A percentile compares a stretch with the other conserved stretches of the same genome.
phyloP scores from a whole-genome alignment of 1,140 invertebrate genomes.

The Melitaea cinxia region DNA sequence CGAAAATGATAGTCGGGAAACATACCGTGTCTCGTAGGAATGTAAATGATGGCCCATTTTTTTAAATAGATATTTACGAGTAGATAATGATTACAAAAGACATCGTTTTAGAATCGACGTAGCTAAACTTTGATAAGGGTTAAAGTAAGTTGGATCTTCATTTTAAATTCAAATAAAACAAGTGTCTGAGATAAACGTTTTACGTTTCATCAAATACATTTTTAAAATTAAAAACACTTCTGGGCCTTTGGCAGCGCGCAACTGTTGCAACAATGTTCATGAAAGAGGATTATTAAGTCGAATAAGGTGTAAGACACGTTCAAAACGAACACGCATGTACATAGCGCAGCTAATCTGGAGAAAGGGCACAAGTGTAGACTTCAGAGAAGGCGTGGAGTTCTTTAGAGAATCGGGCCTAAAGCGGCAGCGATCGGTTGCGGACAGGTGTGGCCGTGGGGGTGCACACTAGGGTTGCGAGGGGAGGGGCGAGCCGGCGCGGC shows the following conservation, averaged over 20 bases:
- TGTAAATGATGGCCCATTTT: constrained; percentile 13
- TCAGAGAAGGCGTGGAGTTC: no score
- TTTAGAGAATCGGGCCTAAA: no score
- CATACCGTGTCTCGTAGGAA: background rate
- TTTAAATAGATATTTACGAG: background rate
- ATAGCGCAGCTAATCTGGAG: constrained; percentile 46
- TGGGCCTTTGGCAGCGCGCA: constrained; percentile 1
- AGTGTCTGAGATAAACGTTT: background rate
- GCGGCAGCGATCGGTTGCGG: constrained; percentile 9
- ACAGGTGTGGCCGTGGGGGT: constrained; percentile 57
- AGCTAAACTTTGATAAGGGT: background rate
- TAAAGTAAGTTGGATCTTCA: background rate
- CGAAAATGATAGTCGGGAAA: background rate
- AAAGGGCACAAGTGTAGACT: constrained; percentile 30
- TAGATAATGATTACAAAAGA: constrained; percentile 1
- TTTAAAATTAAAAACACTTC: background rate
- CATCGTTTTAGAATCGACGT: background rate
- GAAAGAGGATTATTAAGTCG: constrained; percentile 52
- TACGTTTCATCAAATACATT: background rate
- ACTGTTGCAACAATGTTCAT: constrained; percentile 32
- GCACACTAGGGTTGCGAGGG: constrained; percentile 41
- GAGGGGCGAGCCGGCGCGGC: constrained; percentile 49
- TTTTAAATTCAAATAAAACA: background rate
- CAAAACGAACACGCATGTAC: constrained; percentile 43
- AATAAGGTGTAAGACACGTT: constrained; percentile 52